These are phyloP conservation scores for Trachelus tabidus DNA, from an alignment of 2,888 invertebrate species.

Conservation along the genomic window DNA sequence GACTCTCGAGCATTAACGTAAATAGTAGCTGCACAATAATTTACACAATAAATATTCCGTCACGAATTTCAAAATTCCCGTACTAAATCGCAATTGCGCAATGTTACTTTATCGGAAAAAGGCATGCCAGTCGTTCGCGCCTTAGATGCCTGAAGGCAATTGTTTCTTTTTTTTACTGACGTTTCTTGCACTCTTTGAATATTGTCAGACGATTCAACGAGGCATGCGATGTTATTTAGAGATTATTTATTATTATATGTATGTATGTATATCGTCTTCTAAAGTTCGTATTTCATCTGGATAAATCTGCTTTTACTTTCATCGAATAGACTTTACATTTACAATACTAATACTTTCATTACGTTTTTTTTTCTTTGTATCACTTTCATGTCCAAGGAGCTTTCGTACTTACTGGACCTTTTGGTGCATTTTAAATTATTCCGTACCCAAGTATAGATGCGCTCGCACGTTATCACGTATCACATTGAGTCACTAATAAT, in stretches of 20 bases:
- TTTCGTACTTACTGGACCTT: background rate
- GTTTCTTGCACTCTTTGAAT: background rate
- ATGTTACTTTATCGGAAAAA: background rate
- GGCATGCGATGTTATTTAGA: background rate
- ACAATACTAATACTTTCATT: constrained; percentile 44
- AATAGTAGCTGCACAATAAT: constrained; percentile 19
- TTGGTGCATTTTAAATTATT: background rate
- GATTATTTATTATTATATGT: background rate
- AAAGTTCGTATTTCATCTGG: background rate
- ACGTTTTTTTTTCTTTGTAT: constrained; percentile 25
- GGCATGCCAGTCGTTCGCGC: no score
- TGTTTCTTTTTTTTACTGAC: background rate
- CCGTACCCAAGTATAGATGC: background rate
- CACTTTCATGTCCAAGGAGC: constrained; percentile 36
- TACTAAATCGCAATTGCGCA: background rate
- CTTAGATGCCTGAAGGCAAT: background rate
- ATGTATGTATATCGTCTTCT: background rate
- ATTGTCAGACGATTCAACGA: background rate
- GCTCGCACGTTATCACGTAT: no score
- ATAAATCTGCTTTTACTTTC: background rate
- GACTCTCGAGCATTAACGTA: constrained; percentile 41
- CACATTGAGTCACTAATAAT: background rate
- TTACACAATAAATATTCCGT: background rate
- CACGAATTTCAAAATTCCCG: background rate
- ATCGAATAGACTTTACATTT: background rate